Evolutionary conservation across 2,113 vertebrate species (phyloP).

Genomic region (Triplophysa siluroides): DNA sequence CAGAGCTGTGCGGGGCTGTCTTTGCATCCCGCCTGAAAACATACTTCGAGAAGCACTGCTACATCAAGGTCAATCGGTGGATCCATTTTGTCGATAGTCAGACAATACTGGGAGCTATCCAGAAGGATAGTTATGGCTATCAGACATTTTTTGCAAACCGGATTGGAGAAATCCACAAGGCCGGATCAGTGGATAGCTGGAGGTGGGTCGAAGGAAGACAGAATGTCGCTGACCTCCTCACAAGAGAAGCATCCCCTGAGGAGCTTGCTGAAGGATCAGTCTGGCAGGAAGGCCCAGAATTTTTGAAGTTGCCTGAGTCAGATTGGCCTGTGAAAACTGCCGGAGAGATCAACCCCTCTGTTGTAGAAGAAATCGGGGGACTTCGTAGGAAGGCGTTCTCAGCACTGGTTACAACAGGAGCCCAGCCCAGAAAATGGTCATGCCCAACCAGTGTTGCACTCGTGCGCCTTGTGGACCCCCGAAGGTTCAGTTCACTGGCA

Average conservation of each 20-base stretch:
- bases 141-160: slow-evolving; percentile 39
- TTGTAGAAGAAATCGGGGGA: not conserved
- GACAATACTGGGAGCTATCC: slow-evolving; percentile 47
- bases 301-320: slow-evolving; percentile 19
- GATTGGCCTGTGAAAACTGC: slow-evolving; percentile 41
- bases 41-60: slow-evolving; percentile 46
- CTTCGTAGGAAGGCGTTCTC: slow-evolving; percentile 39
- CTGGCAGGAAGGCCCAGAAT: slow-evolving; percentile 37
- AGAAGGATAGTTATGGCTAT: slow-evolving; percentile 27
- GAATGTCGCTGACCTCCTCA: slow-evolving; percentile 25
- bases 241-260: slow-evolving; percentile 26
- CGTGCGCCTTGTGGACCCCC: slow-evolving; percentile 37
- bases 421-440: not conserved
- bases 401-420: slow-evolving; percentile 18
- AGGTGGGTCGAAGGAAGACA: slow-evolving; percentile 33
- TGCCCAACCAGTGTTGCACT: slow-evolving; percentile 7
- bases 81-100: slow-evolving; percentile 44
- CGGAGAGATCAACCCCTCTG: slow-evolving; percentile 1
- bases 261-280: slow-evolving; percentile 32
- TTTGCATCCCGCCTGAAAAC: slow-evolving; percentile 36
- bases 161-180: slow-evolving; percentile 33
- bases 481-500: slow-evolving; percentile 28
- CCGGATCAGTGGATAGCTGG: slow-evolving; percentile 28
- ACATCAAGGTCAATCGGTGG: slow-evolving; percentile 31
- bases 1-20: slow-evolving; percentile 40